Conservation (phyloP, 2,888 invertebrate species). For the Himalopsyche kuldschensis region DNA sequence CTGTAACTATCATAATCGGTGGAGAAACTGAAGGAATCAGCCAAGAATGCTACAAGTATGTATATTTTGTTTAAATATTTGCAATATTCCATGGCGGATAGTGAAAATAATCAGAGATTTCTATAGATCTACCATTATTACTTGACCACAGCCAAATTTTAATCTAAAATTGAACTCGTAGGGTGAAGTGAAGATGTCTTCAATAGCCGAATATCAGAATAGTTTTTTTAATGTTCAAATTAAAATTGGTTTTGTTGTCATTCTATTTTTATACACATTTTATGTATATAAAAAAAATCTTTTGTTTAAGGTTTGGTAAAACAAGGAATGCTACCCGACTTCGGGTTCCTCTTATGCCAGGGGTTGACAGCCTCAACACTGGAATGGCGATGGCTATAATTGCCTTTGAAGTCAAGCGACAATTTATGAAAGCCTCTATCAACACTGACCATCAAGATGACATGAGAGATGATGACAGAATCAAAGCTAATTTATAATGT, state of each 20-base stretch:
- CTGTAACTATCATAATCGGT: constrained; percentile 75
- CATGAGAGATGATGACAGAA: neutral
- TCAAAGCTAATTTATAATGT: neutral
- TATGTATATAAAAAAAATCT: neutral
- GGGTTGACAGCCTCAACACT: constrained; percentile 83
- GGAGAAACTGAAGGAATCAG: constrained; percentile 91
- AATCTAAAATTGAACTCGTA: too few species aligned
- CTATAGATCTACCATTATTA: too few species aligned
- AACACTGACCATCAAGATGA: neutral
- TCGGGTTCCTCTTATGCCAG: constrained; percentile 76
- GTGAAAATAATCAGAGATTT: neutral
- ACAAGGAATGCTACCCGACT: constrained; percentile 65
- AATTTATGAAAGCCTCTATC: constrained; percentile 50
- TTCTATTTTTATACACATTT: constrained; percentile 5
- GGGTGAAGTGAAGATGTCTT: too few species aligned
- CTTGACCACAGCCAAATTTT: too few species aligned
- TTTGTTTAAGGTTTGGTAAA: constrained; percentile 57
- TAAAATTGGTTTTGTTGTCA: too few species aligned
- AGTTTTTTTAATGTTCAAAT: too few species aligned
- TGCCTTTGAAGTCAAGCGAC: constrained; percentile 79
- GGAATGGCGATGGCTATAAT: constrained; percentile 82
- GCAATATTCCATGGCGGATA: neutral
- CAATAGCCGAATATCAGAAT: too few species aligned
- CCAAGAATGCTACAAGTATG: constrained; percentile 64
- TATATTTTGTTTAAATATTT: constrained; percentile 6